A percentile compares a stretch with the other conserved stretches of the same genome.
phyloP scores from a whole-genome alignment of 1,140 invertebrate species.

The Diuraphis noxia region DNA sequence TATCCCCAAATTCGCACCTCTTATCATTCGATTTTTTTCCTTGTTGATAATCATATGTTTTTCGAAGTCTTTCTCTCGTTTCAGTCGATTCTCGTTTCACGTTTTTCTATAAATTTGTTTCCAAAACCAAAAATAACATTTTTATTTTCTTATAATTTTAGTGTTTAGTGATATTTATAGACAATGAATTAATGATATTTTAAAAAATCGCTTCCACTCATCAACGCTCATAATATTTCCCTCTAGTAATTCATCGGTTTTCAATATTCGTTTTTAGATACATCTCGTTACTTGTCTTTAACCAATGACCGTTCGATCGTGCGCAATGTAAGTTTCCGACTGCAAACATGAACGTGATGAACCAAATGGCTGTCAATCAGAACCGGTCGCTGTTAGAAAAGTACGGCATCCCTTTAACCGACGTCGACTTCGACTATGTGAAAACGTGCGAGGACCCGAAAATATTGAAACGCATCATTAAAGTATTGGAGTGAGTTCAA shows the following conservation, averaged over 20 bases:
- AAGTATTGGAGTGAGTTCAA: conserved; percentile 63
- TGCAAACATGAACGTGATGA: neutral
- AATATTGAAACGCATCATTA: conserved; percentile 67
- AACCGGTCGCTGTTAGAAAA: neutral
- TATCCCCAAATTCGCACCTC: neutral
- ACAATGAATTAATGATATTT: too few species aligned
- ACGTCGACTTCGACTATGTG: conserved; percentile 68
- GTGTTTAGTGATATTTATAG: neutral
- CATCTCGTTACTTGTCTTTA: neutral
- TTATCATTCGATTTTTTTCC: conserved; percentile 22
- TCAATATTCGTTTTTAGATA: too few species aligned
- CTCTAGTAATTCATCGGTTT: neutral
- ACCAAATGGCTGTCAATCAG: conserved; percentile 5
- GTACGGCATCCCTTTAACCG: conserved; percentile 61
- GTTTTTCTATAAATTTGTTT: conserved; percentile 16
- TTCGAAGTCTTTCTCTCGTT: neutral
- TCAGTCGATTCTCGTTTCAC: conserved; percentile 24
- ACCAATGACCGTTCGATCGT: neutral
- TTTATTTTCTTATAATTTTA: neutral
- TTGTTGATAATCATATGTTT: conserved; percentile 38
- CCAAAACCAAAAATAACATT: neutral
- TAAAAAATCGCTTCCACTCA: neutral
- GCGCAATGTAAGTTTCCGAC: neutral
- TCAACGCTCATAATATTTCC: neutral
- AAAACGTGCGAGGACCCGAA: conserved; percentile 63